Base-by-base conservation (phyloP, 2,797 vertebrate species). In the Basileuterus tristriatus region DNA sequence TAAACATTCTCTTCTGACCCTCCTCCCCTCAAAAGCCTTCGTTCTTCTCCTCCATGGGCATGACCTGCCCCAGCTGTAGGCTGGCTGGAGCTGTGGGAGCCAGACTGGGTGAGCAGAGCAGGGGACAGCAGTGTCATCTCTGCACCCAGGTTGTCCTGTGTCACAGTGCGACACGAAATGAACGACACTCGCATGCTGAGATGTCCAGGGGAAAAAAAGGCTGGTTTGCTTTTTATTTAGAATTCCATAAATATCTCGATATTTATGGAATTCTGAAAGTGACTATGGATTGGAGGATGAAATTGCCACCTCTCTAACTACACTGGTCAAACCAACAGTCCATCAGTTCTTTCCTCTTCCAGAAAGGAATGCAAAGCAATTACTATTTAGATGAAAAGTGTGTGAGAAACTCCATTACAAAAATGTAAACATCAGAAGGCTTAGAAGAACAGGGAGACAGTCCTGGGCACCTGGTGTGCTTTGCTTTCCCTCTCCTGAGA, bases 111-210 rank as follows among this genome's bases (percentile, higher is more conserved):
- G 0, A 6, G 58, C 60, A 70, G 67, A 91, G 63, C 23, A 68
- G 67, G 39, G 58, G 32, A 8, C 67, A 79, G 46, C 44, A 9
- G 59, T 46, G 41, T 49, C 59, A 34, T 7, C 52, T 67, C 64
- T 58, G 43, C 39, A 41, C 19, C 16, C 9, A 1, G 18, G 9
- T 19, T 59, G 44, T 69, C 1, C 53, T 22, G 13, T 22, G 53
- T 7, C 53, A 22, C 32, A n/a, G 1, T 22, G 6, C 6, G 2
- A 14, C 30, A 14, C 4, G 1, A n/a, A n/a, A n/a, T 53, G 30
- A 55, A 5, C 8, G 3, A 20, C 32, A n/a, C 20, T n/a, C 6
- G 5, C 30, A 22, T 2, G 3, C 32, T 22, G 53, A 55, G 32
- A 15, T 55, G 53, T 15, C 53, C 32, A n/a, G 22, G 53, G 53